phyloP scores from a whole-genome alignment of 35 echinoderm and acorn worm species.

The Ophiothrix spiculata region DNA sequence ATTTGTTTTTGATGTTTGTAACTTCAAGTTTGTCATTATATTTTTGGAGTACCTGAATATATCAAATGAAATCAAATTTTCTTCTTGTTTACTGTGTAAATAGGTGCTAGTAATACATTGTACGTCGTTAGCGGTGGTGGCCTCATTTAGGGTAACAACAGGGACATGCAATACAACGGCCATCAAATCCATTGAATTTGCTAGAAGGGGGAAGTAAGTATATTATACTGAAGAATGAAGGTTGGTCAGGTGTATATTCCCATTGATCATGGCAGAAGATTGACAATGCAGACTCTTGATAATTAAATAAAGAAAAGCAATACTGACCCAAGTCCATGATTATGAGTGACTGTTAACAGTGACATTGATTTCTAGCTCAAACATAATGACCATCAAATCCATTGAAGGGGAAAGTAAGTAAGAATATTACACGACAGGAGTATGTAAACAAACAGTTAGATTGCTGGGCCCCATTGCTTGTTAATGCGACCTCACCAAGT shows the following conservation, averaged over 20 bases:
- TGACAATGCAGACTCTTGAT: too few species aligned
- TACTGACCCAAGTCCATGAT: too few species aligned
- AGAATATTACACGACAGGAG: too few species aligned
- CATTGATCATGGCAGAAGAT: too few species aligned
- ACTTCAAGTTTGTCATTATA: background rate
- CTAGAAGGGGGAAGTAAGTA: slow-evolving; percentile 90
- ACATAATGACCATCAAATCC: slow-evolving; percentile 93
- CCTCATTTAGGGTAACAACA: slow-evolving; percentile 80
- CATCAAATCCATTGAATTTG: slow-evolving; percentile 99
- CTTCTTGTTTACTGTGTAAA: background rate
- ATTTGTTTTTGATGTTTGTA: background rate
- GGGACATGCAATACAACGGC: slow-evolving; percentile 95
- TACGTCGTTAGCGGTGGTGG: slow-evolving; percentile 53
- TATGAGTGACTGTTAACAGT: too few species aligned
- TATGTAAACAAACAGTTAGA: too few species aligned
- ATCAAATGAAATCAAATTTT: background rate
- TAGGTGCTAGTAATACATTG: slow-evolving; percentile 74
- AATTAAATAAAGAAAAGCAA: too few species aligned
- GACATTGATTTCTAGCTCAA: too few species aligned
- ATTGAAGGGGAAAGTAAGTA: slow-evolving; percentile 98
- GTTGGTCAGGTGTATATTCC: too few species aligned
- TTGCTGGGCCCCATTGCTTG: too few species aligned
- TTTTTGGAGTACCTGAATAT: background rate
- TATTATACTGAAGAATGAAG: too few species aligned
- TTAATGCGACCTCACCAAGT: background rate